Evolutionary conservation across 2,888 invertebrate genomes (phyloP).

Genomic region (Lasioglossum villosulum): DNA sequence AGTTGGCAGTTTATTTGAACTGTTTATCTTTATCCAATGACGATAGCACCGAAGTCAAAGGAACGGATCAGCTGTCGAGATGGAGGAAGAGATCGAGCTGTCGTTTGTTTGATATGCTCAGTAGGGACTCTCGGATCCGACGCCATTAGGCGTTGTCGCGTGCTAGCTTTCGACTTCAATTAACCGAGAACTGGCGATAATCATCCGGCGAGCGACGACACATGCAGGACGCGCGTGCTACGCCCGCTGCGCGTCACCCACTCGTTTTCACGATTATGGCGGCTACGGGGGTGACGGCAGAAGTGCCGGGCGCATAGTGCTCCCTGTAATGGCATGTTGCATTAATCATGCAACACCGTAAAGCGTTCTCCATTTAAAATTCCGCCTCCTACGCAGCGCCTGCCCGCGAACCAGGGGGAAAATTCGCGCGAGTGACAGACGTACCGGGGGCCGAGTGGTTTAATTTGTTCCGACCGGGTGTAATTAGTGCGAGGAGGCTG

Average conservation of each 20-base stretch:
- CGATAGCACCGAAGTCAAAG: not conserved
- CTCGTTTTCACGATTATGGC: constrained; percentile 41
- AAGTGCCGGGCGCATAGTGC: constrained; percentile 15
- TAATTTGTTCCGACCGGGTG: constrained; percentile 23
- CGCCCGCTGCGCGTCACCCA: constrained; percentile 19
- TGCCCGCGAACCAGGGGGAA: constrained; percentile 11
- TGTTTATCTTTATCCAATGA: no score
- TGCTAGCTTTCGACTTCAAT: constrained; percentile 42
- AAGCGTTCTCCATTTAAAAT: constrained; percentile 58
- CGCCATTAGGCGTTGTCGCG: constrained; percentile 40
- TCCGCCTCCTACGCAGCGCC: constrained; percentile 20
- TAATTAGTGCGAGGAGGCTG: not conserved
- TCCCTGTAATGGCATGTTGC: constrained; percentile 50
- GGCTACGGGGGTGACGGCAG: constrained; percentile 2
- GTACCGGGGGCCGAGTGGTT: not conserved
- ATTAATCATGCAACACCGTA: constrained; percentile 57
- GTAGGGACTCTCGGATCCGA: not conserved
- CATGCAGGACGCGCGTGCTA: constrained; percentile 13
- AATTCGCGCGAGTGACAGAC: constrained; percentile 32
- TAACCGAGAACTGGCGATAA: constrained; percentile 39
- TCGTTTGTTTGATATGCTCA: not conserved
- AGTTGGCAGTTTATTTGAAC: no score
- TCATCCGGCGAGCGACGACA: constrained; percentile 35
- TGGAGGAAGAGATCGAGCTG: not conserved
- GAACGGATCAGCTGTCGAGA: not conserved